These are phyloP conservation scores for Scartelaos histophorus DNA, from an alignment of 2,113 vertebrate species.

Conservation along the genomic window DNA sequence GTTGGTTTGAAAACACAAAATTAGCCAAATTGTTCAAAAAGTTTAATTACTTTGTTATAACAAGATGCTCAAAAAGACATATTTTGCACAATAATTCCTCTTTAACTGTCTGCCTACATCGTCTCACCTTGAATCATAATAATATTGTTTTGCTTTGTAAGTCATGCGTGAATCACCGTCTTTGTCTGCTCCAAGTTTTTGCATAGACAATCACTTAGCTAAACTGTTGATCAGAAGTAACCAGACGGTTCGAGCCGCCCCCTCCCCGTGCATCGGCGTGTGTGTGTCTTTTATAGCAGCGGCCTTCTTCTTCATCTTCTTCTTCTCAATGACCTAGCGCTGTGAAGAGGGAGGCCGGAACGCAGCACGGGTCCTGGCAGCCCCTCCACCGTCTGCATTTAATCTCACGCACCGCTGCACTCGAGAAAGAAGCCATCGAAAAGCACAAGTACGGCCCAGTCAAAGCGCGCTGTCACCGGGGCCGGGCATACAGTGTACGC, in stretches of 20 bases:
- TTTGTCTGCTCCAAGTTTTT: neutral
- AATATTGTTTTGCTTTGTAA: too few species aligned
- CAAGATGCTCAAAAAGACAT: too few species aligned
- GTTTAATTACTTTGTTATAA: too few species aligned
- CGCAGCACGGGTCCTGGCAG: constrained; percentile 44
- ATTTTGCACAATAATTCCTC: too few species aligned
- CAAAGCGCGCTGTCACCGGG: constrained; percentile 26
- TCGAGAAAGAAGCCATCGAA: constrained; percentile 51
- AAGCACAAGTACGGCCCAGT: constrained; percentile 40
- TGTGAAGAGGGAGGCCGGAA: constrained; percentile 42
- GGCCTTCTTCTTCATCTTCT: constrained; percentile 43
- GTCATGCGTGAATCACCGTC: neutral
- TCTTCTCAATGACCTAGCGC: constrained; percentile 48
- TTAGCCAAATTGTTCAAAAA: too few species aligned
- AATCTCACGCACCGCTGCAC: constrained; percentile 56
- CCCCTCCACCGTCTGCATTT: constrained; percentile 62
- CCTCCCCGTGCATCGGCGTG: constrained; percentile 1
- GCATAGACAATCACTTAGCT: neutral
- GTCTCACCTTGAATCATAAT: too few species aligned
- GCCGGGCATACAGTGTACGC: constrained; percentile 9
- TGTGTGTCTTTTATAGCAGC: constrained; percentile 42
- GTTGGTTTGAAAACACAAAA: too few species aligned
- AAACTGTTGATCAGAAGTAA: neutral
- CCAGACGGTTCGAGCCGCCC: neutral
- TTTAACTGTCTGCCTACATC: too few species aligned